These are phyloP conservation scores for Mormyrus iriodes DNA, from an alignment of 2,113 vertebrate genomes.

Conservation along the genomic window DNA sequence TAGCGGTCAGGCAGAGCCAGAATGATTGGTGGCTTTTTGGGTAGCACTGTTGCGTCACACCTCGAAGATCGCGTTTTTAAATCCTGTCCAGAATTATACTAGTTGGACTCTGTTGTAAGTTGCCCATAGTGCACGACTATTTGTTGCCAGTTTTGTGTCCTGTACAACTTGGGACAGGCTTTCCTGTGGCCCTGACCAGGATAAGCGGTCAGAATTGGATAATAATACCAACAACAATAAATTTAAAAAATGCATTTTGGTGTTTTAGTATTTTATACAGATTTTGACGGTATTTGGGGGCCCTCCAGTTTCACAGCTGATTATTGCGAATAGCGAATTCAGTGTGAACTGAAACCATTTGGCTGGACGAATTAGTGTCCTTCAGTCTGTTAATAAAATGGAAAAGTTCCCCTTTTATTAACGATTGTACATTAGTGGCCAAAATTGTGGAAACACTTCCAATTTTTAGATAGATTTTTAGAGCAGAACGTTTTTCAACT, in stretches of 20 bases:
- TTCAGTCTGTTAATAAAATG: neutral
- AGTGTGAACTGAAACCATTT: neutral
- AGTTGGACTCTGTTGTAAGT: neutral
- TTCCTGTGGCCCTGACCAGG: neutral
- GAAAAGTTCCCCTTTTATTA: neutral
- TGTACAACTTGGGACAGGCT: neutral
- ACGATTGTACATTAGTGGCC: no score
- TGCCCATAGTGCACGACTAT: neutral
- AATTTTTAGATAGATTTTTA: no score
- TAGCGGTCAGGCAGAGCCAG: neutral
- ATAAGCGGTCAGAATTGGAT: neutral
- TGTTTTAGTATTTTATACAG: neutral
- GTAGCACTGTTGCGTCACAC: neutral
- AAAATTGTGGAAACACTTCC: no score
- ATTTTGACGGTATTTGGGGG: neutral
- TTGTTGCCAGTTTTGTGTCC: neutral
- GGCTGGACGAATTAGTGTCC: neutral
- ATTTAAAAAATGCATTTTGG: neutral
- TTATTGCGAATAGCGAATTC: neutral
- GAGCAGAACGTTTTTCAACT: no score
- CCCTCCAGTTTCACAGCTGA: neutral
- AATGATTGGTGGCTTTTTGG: neutral
- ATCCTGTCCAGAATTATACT: neutral
- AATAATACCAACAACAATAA: neutral
- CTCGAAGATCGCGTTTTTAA: neutral